Base-by-base conservation (phyloP, 2,888 invertebrate species). In the Mesorhabditis sp. region DNA sequence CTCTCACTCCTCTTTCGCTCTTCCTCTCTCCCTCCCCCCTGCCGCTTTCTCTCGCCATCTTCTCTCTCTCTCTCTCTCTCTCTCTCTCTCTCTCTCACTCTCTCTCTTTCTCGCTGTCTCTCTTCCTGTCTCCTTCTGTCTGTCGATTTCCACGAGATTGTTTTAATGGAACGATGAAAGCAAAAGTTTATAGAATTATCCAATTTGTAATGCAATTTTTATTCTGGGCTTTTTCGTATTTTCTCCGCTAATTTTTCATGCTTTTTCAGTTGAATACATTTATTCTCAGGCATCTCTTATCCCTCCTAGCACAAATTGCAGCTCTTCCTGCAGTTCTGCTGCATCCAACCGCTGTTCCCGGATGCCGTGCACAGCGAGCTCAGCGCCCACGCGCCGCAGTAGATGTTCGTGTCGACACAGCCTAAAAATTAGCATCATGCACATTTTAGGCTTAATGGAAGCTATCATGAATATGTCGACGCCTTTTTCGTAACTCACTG, bases 301-400 rank as follows among this genome's bases (percentile, higher is more conserved):
- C 71, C 68, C 10, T 45, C 42, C 50, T 71, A 77, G 69, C 83
- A 83, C 13, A 76, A 70, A 69, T 77, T 80, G 64, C 83, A 84
- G 66, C 82, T 82, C 67, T 84, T 84, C 63, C 74, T 69, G 62
- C 84, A 84, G 66, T 84, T 84, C 50, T 67, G 74, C 28, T 65
- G 63, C 75, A 84, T 79, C 80, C 81, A 84, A 44, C 75, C 74
- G 45, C 74, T 76, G 64, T 83, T 75, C 44, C 68, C 72, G 41
- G 77, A 67, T 43, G 75, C 72, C 4, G 70, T 73, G 65, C 84
- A 84, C 5, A 82, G 73, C 58, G 76, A 73, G 43, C 74, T 70
- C 4, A 78, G 73, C 28, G 83, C 81, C 84, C 84, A 84, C 5
- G 80, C 78, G 7, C 84, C 84, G 67, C 84, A 84, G 70, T 83